A percentile compares a stretch with the other conserved stretches of the same genome.
phyloP scores from a whole-genome alignment of 2,113 vertebrate species.

The Laticauda laticaudata region DNA sequence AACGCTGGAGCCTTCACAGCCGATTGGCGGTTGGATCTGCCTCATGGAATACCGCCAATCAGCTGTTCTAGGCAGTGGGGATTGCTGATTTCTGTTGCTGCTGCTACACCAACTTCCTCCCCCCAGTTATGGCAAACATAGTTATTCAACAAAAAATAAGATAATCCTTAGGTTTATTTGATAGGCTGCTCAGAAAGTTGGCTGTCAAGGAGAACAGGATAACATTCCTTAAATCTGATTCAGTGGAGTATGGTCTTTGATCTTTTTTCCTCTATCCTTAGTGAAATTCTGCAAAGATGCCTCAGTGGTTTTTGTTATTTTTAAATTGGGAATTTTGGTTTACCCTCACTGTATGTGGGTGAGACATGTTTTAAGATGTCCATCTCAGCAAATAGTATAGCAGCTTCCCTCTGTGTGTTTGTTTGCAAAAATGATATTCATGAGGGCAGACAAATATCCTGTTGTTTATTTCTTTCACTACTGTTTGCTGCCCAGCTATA shows the following conservation, averaged over 20 bases:
- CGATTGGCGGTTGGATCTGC: too few species aligned
- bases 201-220: not conserved
- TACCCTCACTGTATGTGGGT: not conserved
- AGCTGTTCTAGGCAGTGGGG: too few species aligned
- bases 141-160: too few species aligned
- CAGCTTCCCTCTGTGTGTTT: not conserved
- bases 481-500: not conserved
- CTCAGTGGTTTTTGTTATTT: not conserved
- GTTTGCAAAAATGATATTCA: not conserved
- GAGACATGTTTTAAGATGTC: not conserved
- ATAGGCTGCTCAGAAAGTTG: not conserved
- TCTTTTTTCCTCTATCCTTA: not conserved
- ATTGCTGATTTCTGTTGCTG: too few species aligned
- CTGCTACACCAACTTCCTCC: too few species aligned
- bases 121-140: too few species aligned
- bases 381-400: not conserved
- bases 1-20: too few species aligned
- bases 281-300: not conserved
- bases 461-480: not conserved
- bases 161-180: not conserved
- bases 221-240: not conserved
- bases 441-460: not conserved
- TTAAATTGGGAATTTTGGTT: not conserved
- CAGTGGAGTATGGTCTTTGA: not conserved
- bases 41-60: too few species aligned